Conservation (phyloP, 2,113 vertebrate genomes). For the Erythrocercus mccallii region DNA sequence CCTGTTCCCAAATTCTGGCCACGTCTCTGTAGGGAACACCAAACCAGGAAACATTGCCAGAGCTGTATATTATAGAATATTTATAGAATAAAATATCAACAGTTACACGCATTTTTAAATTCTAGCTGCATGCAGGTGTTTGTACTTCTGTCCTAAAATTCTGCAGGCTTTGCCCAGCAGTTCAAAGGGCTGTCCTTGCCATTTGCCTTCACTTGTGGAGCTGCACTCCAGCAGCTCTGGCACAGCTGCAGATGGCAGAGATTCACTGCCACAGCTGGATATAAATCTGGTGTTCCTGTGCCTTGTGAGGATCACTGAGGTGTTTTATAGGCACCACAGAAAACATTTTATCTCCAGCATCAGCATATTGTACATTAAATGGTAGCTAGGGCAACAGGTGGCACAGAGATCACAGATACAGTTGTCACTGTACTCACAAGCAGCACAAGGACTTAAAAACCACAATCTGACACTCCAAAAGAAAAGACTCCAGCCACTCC, state of each 20-base stretch:
- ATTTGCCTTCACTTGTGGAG: neutral
- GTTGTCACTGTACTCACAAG: neutral
- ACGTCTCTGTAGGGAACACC: fast-evolving
- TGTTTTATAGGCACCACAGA: neutral
- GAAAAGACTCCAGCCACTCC: neutral
- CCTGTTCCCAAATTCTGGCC: neutral
- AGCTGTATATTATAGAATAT: no score
- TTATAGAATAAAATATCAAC: neutral
- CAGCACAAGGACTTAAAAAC: neutral
- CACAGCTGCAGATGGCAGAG: neutral
- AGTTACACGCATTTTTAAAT: neutral
- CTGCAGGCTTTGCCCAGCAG: neutral
- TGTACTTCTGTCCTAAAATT: neutral
- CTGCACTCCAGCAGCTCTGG: neutral
- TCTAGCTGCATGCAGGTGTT: neutral
- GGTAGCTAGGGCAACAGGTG: neutral
- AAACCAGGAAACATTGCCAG: neutral
- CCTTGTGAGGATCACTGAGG: neutral
- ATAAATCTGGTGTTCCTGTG: neutral
- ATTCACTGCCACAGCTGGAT: neutral
- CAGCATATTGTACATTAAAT: neutral
- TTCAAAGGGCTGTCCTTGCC: neutral
- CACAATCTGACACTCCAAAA: neutral
- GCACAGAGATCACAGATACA: neutral
- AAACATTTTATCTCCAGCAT: neutral